phyloP scores from a whole-genome alignment of 2,797 vertebrate genomes.

The Anniella stebbinsi region DNA sequence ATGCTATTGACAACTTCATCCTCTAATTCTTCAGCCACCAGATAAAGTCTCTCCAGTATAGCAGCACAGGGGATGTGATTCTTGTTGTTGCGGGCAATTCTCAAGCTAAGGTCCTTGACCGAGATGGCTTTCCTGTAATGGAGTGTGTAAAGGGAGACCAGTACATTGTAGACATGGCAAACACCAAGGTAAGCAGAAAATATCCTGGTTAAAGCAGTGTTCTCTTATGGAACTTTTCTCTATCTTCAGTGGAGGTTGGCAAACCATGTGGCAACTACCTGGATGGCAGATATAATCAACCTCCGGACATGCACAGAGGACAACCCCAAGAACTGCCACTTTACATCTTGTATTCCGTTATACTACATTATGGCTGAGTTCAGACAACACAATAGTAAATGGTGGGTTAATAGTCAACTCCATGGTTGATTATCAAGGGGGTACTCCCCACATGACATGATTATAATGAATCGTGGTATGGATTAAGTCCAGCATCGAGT shows the following conservation, averaged over 20 bases:
- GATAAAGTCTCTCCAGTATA: slow-evolving; percentile 94
- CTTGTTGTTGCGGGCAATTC: slow-evolving; percentile 95
- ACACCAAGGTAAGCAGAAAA: slow-evolving; percentile 90
- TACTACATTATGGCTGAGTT: no score
- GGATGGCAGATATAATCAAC: background rate
- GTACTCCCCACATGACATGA: no score
- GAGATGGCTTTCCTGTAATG: slow-evolving; percentile 97
- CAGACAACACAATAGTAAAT: no score
- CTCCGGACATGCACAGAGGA: background rate
- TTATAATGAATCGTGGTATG: no score
- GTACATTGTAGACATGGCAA: slow-evolving; percentile 98
- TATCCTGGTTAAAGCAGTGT: background rate
- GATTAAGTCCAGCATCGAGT: no score
- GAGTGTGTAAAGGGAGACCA: slow-evolving; percentile 98
- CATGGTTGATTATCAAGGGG: no score
- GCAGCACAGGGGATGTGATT: slow-evolving; percentile 94
- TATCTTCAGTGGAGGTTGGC: background rate
- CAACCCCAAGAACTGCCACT: no score
- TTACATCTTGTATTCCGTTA: no score
- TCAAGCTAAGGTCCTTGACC: slow-evolving; percentile 96
- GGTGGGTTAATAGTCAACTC: no score
- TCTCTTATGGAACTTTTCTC: background rate
- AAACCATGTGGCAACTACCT: background rate
- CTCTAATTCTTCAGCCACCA: slow-evolving; percentile 86
- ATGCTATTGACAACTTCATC: background rate